phyloP scores from a whole-genome alignment of 1,140 invertebrate species.

The Cydia fagiglandana region DNA sequence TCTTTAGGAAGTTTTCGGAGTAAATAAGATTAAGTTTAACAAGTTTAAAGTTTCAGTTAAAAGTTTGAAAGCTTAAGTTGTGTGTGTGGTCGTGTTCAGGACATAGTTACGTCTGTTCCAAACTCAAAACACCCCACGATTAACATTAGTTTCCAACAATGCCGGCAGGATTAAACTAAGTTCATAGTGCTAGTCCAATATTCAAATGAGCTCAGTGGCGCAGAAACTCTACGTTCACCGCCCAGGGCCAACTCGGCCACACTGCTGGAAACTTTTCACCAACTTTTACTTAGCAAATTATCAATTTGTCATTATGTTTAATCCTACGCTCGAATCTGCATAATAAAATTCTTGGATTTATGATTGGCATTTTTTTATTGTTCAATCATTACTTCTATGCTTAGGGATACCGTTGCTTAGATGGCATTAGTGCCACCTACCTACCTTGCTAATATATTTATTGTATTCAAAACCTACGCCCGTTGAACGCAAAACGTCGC shows the following conservation, averaged over 20 bases:
- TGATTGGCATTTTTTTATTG: neutral
- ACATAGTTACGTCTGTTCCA: conserved; percentile 42
- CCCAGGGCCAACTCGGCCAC: conserved; percentile 27
- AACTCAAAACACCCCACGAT: conserved; percentile 61
- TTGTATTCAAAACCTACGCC: neutral
- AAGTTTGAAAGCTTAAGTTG: neutral
- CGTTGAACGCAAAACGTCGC: neutral
- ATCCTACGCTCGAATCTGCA: neutral
- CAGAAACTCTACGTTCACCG: conserved; percentile 58
- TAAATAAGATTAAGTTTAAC: neutral
- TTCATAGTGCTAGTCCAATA: conserved; percentile 60
- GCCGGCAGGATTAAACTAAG: conserved; percentile 53
- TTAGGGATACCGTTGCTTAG: too few species aligned
- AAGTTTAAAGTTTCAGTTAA: neutral
- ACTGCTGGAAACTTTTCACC: neutral
- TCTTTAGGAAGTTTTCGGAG: neutral
- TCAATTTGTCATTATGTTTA: conserved; percentile 55
- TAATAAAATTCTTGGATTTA: too few species aligned
- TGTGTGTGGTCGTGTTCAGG: conserved; percentile 6
- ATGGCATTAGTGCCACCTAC: too few species aligned
- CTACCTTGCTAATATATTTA: too few species aligned
- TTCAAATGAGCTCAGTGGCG: conserved; percentile 66
- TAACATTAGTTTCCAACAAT: conserved; percentile 72
- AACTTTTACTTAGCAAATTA: conserved; percentile 25
- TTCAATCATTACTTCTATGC: too few species aligned